These are phyloP conservation scores for Steatornis caripensis DNA, from an alignment of 2,113 vertebrate species.

Conservation along the genomic window DNA sequence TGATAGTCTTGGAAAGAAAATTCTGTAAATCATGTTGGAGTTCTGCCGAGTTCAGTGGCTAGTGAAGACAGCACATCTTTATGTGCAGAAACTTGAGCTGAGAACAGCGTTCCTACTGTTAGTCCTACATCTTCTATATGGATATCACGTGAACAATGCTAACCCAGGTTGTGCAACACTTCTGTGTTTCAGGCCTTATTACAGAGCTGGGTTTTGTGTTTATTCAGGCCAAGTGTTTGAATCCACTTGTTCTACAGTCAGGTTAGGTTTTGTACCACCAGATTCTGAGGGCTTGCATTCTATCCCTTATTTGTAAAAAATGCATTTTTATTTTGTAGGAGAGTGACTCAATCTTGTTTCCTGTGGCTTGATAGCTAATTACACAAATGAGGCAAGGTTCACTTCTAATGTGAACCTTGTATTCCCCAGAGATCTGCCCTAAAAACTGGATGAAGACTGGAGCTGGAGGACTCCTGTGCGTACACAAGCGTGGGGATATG, in stretches of 20 bases:
- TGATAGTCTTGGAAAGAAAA: neutral
- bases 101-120: neutral
- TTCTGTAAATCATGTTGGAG: neutral
- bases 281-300: neutral
- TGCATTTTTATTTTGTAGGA: neutral
- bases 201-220: neutral
- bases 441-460: neutral
- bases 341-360: neutral
- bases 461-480: neutral
- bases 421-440: neutral
- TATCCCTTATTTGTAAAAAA: neutral
- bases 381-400: neutral
- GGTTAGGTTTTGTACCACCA: neutral
- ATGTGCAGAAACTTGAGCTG: neutral
- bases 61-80: neutral
- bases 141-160: neutral
- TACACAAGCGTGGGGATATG: fast-evolving
- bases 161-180: neutral
- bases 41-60: neutral
- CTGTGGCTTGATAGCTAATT: neutral
- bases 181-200: neutral
- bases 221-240: neutral
- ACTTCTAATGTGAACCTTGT: neutral
- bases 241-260: neutral
- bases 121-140: neutral